A percentile compares a stretch with the other conserved stretches of the same genome.
Evolutionary conservation across 2,113 vertebrate species (phyloP).

Genomic region (Sprattus sprattus): DNA sequence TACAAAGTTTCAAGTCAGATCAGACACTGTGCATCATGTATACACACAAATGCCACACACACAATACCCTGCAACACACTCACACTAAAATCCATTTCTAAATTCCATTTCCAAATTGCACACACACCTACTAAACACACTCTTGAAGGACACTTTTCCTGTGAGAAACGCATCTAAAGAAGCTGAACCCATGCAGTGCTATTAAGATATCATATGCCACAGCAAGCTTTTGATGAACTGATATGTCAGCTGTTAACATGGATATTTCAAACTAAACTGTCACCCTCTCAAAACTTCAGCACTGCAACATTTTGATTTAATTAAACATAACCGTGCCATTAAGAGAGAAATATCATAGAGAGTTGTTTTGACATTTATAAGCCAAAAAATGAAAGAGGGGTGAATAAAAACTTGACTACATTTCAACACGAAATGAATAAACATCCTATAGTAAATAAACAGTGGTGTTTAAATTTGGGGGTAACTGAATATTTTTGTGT

Average conservation of each 20-base stretch:
- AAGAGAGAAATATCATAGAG: no score
- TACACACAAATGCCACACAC: neutral
- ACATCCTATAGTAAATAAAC: neutral
- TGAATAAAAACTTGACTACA: neutral
- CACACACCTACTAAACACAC: neutral
- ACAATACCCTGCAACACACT: neutral
- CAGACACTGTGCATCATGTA: slow-evolving; percentile 8
- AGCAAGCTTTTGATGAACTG: neutral
- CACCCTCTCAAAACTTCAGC: no score
- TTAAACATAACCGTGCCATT: no score
- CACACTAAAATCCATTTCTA: neutral
- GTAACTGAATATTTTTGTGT: neutral
- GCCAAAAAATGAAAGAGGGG: neutral
- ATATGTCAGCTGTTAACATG: neutral
- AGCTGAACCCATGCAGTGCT: no score
- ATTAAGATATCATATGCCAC: neutral
- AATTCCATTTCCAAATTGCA: neutral
- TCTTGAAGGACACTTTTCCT: neutral
- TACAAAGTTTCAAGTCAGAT: slow-evolving; percentile 20
- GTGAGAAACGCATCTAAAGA: no score
- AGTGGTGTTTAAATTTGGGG: neutral
- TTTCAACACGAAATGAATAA: neutral
- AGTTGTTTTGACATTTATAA: no score
- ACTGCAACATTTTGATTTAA: no score
- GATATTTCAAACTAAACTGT: neutral